Percentiles rank a stretch among this genome's conserved stretches.
Evolutionary conservation across 37 sponge, comb jelly and placozoan genomes (phyloP).

Genomic region (Bolinopsis microptera): DNA sequence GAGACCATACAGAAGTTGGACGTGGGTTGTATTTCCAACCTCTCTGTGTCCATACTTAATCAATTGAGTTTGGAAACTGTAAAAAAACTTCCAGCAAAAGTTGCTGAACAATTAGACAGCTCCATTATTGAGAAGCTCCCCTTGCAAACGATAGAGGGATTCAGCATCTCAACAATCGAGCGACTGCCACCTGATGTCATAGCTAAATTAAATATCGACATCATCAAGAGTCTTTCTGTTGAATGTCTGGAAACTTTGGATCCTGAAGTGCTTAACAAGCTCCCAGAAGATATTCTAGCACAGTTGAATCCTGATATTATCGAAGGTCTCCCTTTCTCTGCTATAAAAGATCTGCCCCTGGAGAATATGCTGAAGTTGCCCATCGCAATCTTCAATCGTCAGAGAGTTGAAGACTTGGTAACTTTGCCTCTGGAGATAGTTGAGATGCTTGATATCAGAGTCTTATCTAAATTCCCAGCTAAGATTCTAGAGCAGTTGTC

Average conservation of each 20-base stretch:
- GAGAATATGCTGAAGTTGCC: constrained; percentile 3
- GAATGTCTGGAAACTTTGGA: constrained; percentile 31
- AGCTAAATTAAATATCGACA: background rate
- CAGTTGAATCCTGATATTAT: constrained; percentile 12
- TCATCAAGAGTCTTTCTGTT: background rate
- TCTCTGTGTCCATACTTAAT: background rate
- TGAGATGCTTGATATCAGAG: constrained; percentile 14
- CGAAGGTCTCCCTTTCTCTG: constrained; percentile 22
- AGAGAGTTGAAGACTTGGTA: background rate
- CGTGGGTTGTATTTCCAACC: background rate
- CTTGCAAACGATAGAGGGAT: background rate
- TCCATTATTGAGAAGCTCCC: background rate
- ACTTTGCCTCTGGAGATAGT: constrained; percentile 8
- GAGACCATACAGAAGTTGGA: constrained; percentile 22
- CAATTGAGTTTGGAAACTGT: background rate
- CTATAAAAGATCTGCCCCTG: background rate
- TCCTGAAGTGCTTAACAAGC: background rate
- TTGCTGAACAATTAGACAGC: background rate
- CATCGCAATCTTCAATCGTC: background rate
- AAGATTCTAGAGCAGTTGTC: constrained; percentile 4
- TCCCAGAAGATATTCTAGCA: background rate
- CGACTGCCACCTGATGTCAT: background rate
- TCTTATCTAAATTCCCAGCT: background rate
- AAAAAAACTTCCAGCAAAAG: background rate
- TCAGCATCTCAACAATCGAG: background rate